Conservation (phyloP, 37 sponge, comb jelly and placozoan genomes). For the Aplysina aerophoba region DNA sequence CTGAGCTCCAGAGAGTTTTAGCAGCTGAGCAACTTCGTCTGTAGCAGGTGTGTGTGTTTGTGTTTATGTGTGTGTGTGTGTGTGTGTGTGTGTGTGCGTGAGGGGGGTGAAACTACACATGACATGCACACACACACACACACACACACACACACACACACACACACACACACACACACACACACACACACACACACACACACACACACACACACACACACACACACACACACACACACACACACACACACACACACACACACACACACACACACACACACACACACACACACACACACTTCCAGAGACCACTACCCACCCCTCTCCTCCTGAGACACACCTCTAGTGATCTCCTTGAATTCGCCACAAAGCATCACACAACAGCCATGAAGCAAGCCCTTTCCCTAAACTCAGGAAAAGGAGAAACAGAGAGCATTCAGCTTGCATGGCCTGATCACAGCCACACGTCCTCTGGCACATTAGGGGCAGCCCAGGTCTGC, state of each 20-base stretch:
- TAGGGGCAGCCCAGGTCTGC: too few species aligned
- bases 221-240: background rate
- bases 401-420: background rate
- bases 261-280: slow-evolving; percentile 11
- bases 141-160: slow-evolving; percentile 1
- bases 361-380: background rate
- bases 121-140: background rate
- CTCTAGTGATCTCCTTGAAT: slow-evolving; percentile 2
- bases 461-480: too few species aligned
- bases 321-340: background rate
- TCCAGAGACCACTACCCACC: background rate
- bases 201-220: background rate
- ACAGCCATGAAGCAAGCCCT: slow-evolving; percentile 21
- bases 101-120: background rate
- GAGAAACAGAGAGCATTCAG: background rate
- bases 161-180: background rate
- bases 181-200: background rate
- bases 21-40: too few species aligned
- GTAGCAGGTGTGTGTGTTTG: background rate
- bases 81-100: background rate
- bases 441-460: background rate
- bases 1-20: too few species aligned
- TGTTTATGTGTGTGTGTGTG: slow-evolving; percentile 23
- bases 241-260: background rate
- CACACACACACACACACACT: slow-evolving; percentile 1